Evolutionary conservation across 2,888 invertebrate species (phyloP).

Genomic region (Pimpla rufipes): DNA sequence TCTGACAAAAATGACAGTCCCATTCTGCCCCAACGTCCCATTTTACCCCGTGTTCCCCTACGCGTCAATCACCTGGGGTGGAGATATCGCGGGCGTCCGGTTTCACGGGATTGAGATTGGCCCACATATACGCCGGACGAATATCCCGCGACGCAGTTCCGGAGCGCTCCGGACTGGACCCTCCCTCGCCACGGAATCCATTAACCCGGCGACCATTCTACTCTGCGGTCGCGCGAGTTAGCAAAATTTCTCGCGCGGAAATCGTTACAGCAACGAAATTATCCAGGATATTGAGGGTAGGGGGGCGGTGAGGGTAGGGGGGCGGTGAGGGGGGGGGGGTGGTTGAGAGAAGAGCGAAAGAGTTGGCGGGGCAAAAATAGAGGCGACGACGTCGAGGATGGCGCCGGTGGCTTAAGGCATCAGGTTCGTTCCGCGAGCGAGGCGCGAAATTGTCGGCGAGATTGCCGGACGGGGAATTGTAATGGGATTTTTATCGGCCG

Average conservation of each 20-base stretch:
- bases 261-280: constrained; percentile 36
- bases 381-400: too few relatives aligned
- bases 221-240: constrained; percentile 1
- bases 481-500: constrained; percentile 11
- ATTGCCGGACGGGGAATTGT: background rate
- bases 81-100: background rate
- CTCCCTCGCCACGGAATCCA: constrained; percentile 10
- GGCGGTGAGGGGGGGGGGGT: too few relatives aligned
- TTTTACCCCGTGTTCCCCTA: too few relatives aligned
- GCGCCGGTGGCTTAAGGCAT: too few relatives aligned
- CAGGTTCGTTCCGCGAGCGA: too few relatives aligned
- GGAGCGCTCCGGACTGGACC: background rate
- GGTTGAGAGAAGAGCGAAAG: too few relatives aligned
- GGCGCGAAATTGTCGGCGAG: too few relatives aligned
- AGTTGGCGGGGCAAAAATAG: too few relatives aligned
- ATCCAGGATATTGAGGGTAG: constrained; percentile 10
- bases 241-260: constrained; percentile 19
- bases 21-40: too few relatives aligned
- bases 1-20: too few relatives aligned
- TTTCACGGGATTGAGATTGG: background rate
- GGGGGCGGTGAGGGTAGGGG: too few relatives aligned
- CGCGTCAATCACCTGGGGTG: too few relatives aligned
- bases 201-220: constrained; percentile 2
- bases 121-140: background rate
- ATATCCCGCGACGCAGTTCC: constrained; percentile 61